Base-by-base conservation (phyloP, 2,888 invertebrate species). In the Achlya flavicornis region DNA sequence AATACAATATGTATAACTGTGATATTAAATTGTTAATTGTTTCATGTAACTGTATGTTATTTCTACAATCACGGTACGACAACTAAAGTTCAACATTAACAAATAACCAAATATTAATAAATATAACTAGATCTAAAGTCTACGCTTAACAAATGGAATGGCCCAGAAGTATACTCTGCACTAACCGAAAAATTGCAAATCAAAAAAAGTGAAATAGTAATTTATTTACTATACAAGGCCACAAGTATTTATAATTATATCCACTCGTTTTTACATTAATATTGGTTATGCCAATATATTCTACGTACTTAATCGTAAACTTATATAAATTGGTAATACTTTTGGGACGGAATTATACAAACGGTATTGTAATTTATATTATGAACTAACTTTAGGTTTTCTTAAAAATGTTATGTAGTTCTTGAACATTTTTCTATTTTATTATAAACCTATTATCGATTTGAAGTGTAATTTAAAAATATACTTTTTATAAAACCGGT, bases 1-100 rank as follows among this genome's bases (percentile, higher is more conserved):
- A 89, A 89, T 90, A 91, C 89, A 86, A 81, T 88, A 72, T 88
- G 84, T 88, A 84, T 88, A 87, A 85, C 84, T 86, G 84, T 87
- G 85, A 88, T 86, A 84, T 83, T 84, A 82, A 80, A 69, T 75
- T 83, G 83, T 86, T 88, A 84, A 68, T 72, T 67, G 64, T 33
- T 64, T 69, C 64, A 43, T 60, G 12, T 41, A 43, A 41, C 14
- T 33, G 38, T 38, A 35, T 38, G 32, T 58, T 33, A 35, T 26
- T 33, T 62, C 57, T 35, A 60, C 46, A 61, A 43, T 35, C 53
- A 48, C 33, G 35, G 14, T 48, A 57, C 41, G 33, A 65, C n/a
- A n/a, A 33, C 53, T 57, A 63, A 66, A 10, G 46, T 58, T 62
- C 32, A 46, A 66, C 62, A 74, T 78, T 78, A 70, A 78, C 81